These are phyloP conservation scores for Acrossocheilus wenchowensis DNA, from an alignment of 2,797 vertebrate genomes.

Conservation along the genomic window DNA sequence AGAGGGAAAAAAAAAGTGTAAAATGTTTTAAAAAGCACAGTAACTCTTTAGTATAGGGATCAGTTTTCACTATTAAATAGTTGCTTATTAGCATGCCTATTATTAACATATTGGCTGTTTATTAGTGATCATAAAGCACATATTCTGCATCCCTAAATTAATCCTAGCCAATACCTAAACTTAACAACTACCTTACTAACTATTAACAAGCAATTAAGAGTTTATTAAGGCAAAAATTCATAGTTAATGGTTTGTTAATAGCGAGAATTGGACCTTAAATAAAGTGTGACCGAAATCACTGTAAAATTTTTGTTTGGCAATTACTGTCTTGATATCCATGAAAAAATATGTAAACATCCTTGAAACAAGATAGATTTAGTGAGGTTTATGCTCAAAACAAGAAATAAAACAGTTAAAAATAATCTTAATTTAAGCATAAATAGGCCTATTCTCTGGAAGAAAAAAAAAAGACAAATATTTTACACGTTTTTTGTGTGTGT, in stretches of 20 bases:
- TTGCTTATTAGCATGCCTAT: too few species aligned
- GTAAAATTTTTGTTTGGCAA: neutral
- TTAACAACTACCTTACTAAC: neutral
- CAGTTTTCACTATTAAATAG: too few species aligned
- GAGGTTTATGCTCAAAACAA: neutral
- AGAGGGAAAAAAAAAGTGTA: too few species aligned
- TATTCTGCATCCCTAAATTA: too few species aligned
- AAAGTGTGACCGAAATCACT: neutral
- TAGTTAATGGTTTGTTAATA: too few species aligned
- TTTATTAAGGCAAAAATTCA: neutral
- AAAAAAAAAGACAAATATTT: too few species aligned
- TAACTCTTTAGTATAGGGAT: too few species aligned
- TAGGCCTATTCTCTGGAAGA: neutral
- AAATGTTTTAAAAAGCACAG: too few species aligned
- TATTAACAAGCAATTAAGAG: neutral
- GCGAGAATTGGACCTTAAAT: too few species aligned
- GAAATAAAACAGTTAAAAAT: neutral
- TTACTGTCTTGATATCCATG: neutral
- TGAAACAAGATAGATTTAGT: neutral
- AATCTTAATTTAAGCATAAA: neutral
- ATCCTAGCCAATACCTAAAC: too few species aligned
- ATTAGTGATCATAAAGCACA: too few species aligned
- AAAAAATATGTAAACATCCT: neutral
- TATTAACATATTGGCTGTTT: too few species aligned
- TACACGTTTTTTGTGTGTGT: neutral